Evolutionary conservation across 53 echinoderm and acorn worm genomes (phyloP), one percentile per base, ranked within the genome.

Genomic region (Luidia sarsii): DNA sequence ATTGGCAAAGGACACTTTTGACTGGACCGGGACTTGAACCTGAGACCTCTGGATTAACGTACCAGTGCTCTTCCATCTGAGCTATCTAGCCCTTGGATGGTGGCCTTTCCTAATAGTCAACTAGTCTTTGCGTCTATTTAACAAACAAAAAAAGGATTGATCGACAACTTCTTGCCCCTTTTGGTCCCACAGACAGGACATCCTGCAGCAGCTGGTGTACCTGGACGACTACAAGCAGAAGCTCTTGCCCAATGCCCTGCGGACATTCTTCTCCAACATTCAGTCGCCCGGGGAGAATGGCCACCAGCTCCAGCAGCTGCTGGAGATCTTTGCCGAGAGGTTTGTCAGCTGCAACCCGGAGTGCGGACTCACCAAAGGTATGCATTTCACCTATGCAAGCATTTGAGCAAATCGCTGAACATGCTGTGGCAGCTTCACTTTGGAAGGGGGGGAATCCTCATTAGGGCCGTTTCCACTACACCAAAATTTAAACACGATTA

Each of bases 231-330:
- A 99, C 56, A 87, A 89, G 52, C 91, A 99, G 56, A 89, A 99
- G 80, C 85, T 99, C 70, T 70, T 99, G 38, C 93, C 94, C 56
- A 94, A 94, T 19, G 99, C 99, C 46, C 87, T 99, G 37, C 81
- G 99, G 59, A 80, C 83, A 3, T 99, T 99, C 85, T 99, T 99
- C 89, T 94, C 99, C 68, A 94, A 99, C 38, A 85, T 99, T 21
- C 85, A 99, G 64, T 89, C 99, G 5, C 99, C 94, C 0, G 82
- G 87, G 30, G 82, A 89, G 35, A 88, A 90, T 33, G 80, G 94
- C 23, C 73, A 81, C 33, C 84, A 94, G 35, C 72, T 99, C 20
- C 94, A 99, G 43, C 67, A 57, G 33, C 85, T 99, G 11, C 84
- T 99, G 16, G 94, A 94, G 48, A 94, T 90, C 89, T 99, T 99